These are phyloP conservation scores for Esox masquinongy DNA, from an alignment of 2,797 vertebrate genomes.

Conservation along the genomic window DNA sequence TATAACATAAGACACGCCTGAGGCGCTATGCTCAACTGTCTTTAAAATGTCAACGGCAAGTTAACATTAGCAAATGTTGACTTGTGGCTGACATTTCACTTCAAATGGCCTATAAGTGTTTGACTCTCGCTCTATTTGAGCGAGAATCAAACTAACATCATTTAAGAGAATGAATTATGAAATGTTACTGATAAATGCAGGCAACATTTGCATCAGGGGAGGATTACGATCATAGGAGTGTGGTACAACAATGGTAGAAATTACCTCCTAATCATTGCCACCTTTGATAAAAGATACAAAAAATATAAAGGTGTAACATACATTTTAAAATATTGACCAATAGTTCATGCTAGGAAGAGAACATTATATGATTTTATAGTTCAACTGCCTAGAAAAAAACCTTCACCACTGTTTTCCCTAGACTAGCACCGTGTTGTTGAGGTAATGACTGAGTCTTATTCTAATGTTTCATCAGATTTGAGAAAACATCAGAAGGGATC, in stretches of 20 bases:
- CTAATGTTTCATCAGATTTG: no score
- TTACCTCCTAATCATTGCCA: not conserved
- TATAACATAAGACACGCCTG: not conserved
- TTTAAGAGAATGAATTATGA: not conserved
- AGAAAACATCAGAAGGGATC: no score
- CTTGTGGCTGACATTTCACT: not conserved
- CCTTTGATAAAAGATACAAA: no score
- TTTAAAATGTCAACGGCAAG: conserved; percentile 11
- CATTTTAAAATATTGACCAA: no score
- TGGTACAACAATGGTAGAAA: not conserved
- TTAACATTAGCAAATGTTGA: not conserved
- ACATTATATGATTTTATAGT: no score
- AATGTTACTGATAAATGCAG: not conserved
- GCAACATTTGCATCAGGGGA: not conserved
- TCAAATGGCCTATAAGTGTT: not conserved
- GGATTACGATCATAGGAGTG: not conserved
- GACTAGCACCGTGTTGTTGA: no score
- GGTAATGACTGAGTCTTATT: no score
- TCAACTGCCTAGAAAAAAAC: no score
- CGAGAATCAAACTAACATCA: not conserved
- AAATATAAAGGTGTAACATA: no score
- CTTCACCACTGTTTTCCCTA: no score
- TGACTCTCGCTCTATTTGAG: not conserved
- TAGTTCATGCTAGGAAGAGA: no score
- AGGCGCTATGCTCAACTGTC: not conserved